Base-by-base conservation (phyloP, 1,140 invertebrate genomes). In the Papilio glaucus region DNA sequence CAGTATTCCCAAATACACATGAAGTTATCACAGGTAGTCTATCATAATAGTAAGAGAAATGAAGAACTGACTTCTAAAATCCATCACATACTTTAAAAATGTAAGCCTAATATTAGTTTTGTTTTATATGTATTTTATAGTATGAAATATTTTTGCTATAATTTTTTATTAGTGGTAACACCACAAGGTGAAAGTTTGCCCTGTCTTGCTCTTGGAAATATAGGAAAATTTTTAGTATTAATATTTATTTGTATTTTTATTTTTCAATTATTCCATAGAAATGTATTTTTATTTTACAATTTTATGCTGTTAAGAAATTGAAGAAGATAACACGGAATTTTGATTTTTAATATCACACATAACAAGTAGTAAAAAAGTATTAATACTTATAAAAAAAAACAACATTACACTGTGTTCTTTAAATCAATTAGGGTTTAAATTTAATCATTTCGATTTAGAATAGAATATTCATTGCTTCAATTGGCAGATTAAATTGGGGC, bases 1-100 rank as follows among this genome's bases (percentile, higher is more conserved):
- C 89, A 89, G 90, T 91, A 88, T 91, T 87, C 90, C 90, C 88
- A 91, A 92, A 90, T 92, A 92, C 85, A 92, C 90, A 85, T 92
- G 88, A 91, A 91, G 89, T 91, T 81, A 85, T 86, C 76, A 84
- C 87, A 83, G 72, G 83, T 90, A 92, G 83, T 88, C 84, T 90
- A 87, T 84, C 76, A 80, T 91, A 83, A 86, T 85, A 87, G 78
- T 92, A 92, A 91, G 88, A 84, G 85, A 89, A 90, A 88, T 78
- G 85, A 87, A 84, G 85, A 88, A 87, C 80, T 86, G 83, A 85
- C 82, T 84, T 83, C 83, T 85, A 82, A 84, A 86, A 81, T 83
- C 85, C 82, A 86, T 81, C 84, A 81, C 79, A 72, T 79, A 86
- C 76, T 77, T 82, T 85, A 83, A 82, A 79, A 77, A 85, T 86